Evolutionary conservation across 2,113 vertebrate species (phyloP), one percentile per base, ranked within the genome.

Genomic region (Pygoscelis antarcticus): DNA sequence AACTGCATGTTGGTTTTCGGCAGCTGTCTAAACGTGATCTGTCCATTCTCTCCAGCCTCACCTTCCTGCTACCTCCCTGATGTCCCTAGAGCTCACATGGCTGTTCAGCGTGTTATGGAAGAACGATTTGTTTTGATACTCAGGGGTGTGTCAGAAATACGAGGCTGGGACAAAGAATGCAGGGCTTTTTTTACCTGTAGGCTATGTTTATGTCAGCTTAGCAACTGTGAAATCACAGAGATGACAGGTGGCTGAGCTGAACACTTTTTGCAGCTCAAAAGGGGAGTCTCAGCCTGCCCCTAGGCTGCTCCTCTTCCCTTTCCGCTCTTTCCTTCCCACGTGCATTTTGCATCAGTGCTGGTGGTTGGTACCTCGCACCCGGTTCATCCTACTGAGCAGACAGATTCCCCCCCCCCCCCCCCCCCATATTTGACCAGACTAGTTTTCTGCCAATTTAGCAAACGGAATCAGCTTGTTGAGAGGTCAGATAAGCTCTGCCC

Each of bases 301-400:
- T 49, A 7, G 14, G 7, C 29, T 22, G 22, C 32, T 61, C 13
- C 19, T 32, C 26, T 83, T 58, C n/a, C 46, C 49, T 52, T 65
- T 58, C 64, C 46, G 76, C 54, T 29, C 9, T 32, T 64, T 36
- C 40, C 44, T 85, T 17, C 36, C 47, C n/a, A 12, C 1, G 0
- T n/a, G 52, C 9, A 1, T 80, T 93, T 91, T 26, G 0, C 46
- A 38, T 79, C 61, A 3, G 10, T 34, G 64, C 47, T 26, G 40
- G 3, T 49, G n/a, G 2, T 21, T 5, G 1, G 0, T 46, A 5
- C 11, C 57, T 79, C 13, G 13, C 18, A 55, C n/a, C 22, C 4
- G 0, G 11, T 40, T 68, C 5, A 52, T 52, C 22, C 57, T 19
- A 18, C 13, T 10, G 4, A 89, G 36, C 55, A 22, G 29, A 29